phyloP scores from a whole-genome alignment of 2,888 invertebrate species.

The Venustoraphidia nigricollis region DNA sequence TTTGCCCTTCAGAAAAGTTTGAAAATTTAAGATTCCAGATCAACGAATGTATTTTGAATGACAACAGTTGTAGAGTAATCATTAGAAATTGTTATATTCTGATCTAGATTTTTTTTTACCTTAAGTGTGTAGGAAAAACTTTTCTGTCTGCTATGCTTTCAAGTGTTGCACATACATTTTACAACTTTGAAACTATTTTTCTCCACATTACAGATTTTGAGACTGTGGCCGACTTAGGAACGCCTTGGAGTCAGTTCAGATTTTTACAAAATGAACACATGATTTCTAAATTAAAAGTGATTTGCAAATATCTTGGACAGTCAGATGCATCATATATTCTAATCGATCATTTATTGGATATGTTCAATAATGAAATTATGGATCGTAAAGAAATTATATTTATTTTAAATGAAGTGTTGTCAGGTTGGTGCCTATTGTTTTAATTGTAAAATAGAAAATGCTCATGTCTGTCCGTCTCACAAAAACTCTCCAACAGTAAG shows the following conservation, averaged over 20 bases:
- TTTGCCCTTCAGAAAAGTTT: constrained; percentile 4
- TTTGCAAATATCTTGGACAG: constrained; percentile 38
- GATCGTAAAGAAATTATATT: constrained; percentile 43
- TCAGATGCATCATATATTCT: constrained; percentile 38
- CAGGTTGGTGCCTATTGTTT: constrained; percentile 22
- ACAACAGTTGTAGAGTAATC: too few relatives aligned
- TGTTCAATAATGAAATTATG: constrained; percentile 33
- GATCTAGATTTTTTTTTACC: too few relatives aligned
- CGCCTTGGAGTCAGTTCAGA: constrained; percentile 49
- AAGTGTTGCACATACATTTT: too few relatives aligned
- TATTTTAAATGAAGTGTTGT: constrained; percentile 39
- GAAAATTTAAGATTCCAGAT: too few relatives aligned
- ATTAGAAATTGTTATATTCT: too few relatives aligned
- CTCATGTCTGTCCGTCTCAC: neutral
- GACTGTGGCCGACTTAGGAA: constrained; percentile 20
- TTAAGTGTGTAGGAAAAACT: too few relatives aligned
- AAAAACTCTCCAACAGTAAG: neutral
- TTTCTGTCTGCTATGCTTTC: too few relatives aligned
- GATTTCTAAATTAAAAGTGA: constrained; percentile 32
- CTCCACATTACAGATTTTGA: constrained; percentile 23
- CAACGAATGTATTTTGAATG: too few relatives aligned
- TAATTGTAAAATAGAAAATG: neutral
- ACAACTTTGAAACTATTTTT: neutral
- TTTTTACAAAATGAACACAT: constrained; percentile 36
- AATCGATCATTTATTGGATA: constrained; percentile 43